These are phyloP conservation scores for Lasioglossum villosulum DNA, from an alignment of 2,888 invertebrate species.

Conservation along the genomic window DNA sequence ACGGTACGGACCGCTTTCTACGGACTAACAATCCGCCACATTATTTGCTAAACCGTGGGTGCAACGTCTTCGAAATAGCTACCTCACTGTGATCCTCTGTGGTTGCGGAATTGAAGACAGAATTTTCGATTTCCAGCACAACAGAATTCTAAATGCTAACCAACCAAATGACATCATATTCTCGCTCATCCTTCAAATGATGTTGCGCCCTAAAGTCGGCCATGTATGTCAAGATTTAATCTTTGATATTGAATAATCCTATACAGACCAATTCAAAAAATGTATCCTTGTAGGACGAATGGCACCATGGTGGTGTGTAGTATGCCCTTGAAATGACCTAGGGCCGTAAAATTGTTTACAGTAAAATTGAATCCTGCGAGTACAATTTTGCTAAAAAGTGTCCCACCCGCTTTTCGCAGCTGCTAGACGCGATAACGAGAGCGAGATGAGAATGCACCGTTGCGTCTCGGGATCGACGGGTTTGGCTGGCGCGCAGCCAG, in stretches of 20 bases:
- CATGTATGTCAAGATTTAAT: too few relatives aligned
- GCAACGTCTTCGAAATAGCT: not conserved
- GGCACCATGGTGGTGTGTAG: too few relatives aligned
- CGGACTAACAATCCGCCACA: not conserved
- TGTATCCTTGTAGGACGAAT: too few relatives aligned
- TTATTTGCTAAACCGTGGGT: not conserved
- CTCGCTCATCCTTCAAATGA: too few relatives aligned
- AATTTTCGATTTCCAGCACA: too few relatives aligned
- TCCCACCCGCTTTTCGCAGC: not conserved
- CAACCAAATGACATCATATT: too few relatives aligned
- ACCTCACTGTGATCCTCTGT: not conserved
- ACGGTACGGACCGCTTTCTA: not conserved
- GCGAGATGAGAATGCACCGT: not conserved
- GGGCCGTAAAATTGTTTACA: not conserved
- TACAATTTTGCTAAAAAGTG: not conserved
- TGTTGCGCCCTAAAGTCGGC: too few relatives aligned
- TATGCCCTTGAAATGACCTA: too few relatives aligned
- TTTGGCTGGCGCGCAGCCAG: slow-evolving; percentile 30
- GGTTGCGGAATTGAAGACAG: not conserved
- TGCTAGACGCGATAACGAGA: slow-evolving; percentile 1
- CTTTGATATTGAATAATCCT: too few relatives aligned
- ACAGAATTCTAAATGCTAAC: too few relatives aligned
- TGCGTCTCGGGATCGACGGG: slow-evolving; percentile 27
- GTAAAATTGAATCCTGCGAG: not conserved
- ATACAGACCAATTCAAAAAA: too few relatives aligned